Evolutionary conservation across 1,140 invertebrate genomes (phyloP), one percentile per base, ranked within the genome.

Genomic region (Stegodyphus dumicola): DNA sequence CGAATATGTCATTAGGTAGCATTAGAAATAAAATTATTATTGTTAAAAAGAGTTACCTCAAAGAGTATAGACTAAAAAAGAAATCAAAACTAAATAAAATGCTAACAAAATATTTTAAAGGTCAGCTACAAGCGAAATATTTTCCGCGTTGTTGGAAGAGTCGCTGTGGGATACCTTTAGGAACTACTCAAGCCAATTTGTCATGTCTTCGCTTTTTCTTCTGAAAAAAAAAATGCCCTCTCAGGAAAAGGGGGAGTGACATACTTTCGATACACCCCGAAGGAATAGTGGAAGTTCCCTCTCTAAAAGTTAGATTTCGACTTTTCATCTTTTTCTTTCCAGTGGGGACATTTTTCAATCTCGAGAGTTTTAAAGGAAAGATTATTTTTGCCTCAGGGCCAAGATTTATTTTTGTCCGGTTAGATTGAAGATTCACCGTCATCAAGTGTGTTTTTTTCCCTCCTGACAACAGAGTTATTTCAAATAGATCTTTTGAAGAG

Each of bases 291-390:
- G 76, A 67, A 77, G 60, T 77, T 77, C 76, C 76, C 67, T 52
- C 54, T 49, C 48, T 10, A 77, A 76, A 66, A 18, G 76, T 77
- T 77, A 10, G 76, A 77, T 67, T 75, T 7, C 48, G 49, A 66
- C n/a, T 77, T 52, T 65, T n/a, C 33, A 4, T 60, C 64, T 60
- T 69, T 33, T 77, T 67, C 18, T 18, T 52, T 49, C 48, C 76
- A 77, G 56, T 7, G 76, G 60, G 56, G 60, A 77, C 60, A 77
- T 77, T 77, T 77, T 77, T 77, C 76, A 77, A 77, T 77, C 76
- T 77, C 76, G 76, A 77, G 76, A 77, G 76, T 65, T 77, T 77
- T 77, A 66, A 77, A 53, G 18, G 76, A 77, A 77, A 67, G 65
- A 77, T 77, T 77, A 77, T 77, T 77, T 51, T 65, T 33, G 76